Evolutionary conservation across 2,797 vertebrate species (phyloP), one percentile per base, ranked within the genome.

Genomic region (Dicrostonyx torquatus): DNA sequence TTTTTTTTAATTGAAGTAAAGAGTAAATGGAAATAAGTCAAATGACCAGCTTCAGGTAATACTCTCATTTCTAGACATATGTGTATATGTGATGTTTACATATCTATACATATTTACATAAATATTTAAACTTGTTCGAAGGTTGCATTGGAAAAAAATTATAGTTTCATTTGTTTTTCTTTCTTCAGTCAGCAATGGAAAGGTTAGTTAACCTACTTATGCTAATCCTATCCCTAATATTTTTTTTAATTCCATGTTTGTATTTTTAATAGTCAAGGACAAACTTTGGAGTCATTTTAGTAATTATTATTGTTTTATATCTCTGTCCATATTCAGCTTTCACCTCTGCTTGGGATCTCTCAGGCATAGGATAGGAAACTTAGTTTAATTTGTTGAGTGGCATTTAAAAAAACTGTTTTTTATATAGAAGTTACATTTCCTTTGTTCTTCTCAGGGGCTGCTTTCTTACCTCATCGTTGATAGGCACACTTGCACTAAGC

Each of bases 381-480:
- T 75, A 85, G 14, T 83, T 97, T 45, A 70, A 1, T 88, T 62
- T 62, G 6, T 58, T 90, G 9, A 11, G 6, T 96, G 1, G 58
- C 62, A 91, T 97, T 91, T 26, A 79, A 64, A 40, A 73, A 84
- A 72, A 68, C 26, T 93, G 92, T 93, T 92, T 90, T 88, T n/a
- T 40, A 79, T 79, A 29, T 58, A 45, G 60, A 86, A 90, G 85
- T 86, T 37, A 1, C 83, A 31, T 92, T 86, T 95, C 64, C 77
- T 45, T 58, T 70, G 45, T 85, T 62, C 48, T 70, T 80, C 95
- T 95, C 97, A 99, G 99, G 99, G 99, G 99, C 96, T 99, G 99
- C 97, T 99, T 99, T 98, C 99, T 99, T 98, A 99, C 99, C 85
- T 99, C 99, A 45, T 99, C 99, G 89, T 98, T 99, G 90, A 99